Percentiles rank a stretch among this genome's conserved stretches.
Conservation (phyloP, 2,113 vertebrate genomes). For the Corydoras sp. region DNA sequence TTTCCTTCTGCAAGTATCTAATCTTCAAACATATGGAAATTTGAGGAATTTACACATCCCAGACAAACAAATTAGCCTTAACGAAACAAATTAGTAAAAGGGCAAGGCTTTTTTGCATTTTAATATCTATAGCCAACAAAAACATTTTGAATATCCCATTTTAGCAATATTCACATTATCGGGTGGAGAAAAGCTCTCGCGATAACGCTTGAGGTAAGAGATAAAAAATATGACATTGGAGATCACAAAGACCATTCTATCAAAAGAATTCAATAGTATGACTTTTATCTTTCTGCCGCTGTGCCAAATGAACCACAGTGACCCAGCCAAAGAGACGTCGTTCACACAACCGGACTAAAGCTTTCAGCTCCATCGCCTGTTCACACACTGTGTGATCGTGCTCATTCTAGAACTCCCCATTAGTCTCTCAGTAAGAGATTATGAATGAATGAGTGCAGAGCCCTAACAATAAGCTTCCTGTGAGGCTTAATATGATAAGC, state of each 20-base stretch:
- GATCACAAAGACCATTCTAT: slow-evolving; percentile 8
- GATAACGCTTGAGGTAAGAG: background rate
- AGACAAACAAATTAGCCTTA: too few species aligned
- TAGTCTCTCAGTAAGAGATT: slow-evolving; percentile 28
- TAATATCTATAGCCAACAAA: background rate
- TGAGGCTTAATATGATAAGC: slow-evolving; percentile 2
- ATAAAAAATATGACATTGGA: background rate
- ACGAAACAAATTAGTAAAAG: background rate
- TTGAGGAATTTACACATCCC: background rate
- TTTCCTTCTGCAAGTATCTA: too few species aligned
- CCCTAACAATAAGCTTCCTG: slow-evolving; percentile 21
- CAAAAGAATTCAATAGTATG: background rate
- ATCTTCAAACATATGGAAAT: slow-evolving; percentile 1
- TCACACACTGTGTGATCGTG: background rate
- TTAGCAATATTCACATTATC: background rate
- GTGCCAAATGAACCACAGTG: background rate
- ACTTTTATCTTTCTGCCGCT: background rate
- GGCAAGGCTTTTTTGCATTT: background rate
- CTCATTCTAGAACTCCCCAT: background rate
- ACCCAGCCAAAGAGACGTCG: background rate
- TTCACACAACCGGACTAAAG: background rate
- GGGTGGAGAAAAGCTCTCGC: slow-evolving; percentile 3
- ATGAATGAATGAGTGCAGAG: slow-evolving; percentile 24
- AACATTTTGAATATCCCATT: slow-evolving; percentile 4
- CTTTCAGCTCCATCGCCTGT: slow-evolving; percentile 7